Evolutionary conservation across 2,888 invertebrate genomes (phyloP), one percentile per base, ranked within the genome.

Genomic region (Plagodis pulveraria): DNA sequence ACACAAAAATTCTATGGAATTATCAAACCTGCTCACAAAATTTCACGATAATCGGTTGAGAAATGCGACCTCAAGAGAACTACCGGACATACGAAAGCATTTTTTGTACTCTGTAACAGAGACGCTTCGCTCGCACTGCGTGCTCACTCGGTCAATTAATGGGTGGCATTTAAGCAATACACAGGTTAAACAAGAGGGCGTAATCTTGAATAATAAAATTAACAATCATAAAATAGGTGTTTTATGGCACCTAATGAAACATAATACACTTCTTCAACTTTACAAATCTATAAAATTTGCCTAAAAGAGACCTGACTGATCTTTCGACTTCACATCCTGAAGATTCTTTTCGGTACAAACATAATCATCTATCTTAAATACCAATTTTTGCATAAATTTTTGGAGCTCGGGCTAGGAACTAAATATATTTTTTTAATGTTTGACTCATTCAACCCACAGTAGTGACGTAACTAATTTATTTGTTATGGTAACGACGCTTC

Each of bases 321-420:
- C 55, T 65, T 67, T 72, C 63, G 59, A 67, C 64, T 59, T 61
- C 44, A 52, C 52, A 60, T 71, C 71, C 71, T 73, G 77, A 74
- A 72, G 75, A 76, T 72, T 72, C 67, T 64, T 53, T 62, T 55
- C 61, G 57, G 51, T 51, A 65, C 66, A 71, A 77, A 70, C 68
- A 57, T 61, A 55, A 56, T 57, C 57, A 70, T 69, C 74, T 73
- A 69, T 69, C 59, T 49, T 75, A 86, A 87, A 88, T 86, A 85
- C 71, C 85, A 84, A 77, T 44, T 81, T 88, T 87, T 73, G 70
- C 87, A 89, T 87, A 79, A 22, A 6, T 47, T 77, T 87, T 81
- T 84, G 86, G 85, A 59, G 59, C 66, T 69, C 70, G 58, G 59
- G 61, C 67, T 62, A 62, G 62, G 66, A 72, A 71, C 67, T 68